These are phyloP conservation scores for Agapornis canus DNA, from an alignment of 2,797 vertebrate genomes.

Conservation along the genomic window DNA sequence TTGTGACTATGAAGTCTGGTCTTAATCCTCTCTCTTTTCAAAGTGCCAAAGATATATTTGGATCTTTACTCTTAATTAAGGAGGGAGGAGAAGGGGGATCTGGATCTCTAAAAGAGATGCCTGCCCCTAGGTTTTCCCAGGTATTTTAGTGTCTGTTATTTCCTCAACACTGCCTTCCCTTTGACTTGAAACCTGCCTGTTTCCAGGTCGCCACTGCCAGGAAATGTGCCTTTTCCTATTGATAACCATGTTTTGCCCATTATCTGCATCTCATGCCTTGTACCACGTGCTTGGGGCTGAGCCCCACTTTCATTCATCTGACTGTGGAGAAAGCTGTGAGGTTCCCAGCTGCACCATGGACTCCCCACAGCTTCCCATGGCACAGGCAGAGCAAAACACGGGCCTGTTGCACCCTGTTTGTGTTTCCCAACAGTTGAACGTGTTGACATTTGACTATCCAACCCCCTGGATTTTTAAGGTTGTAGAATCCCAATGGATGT, in stretches of 20 bases:
- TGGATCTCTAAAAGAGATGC: not conserved
- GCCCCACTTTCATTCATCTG: not conserved
- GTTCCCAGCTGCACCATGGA: not conserved
- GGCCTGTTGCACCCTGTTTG: not conserved
- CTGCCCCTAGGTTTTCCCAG: not conserved
- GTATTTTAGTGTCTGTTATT: not conserved
- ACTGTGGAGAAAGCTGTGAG: not conserved
- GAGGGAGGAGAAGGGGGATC: not conserved
- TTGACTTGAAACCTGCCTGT: not conserved
- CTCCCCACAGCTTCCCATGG: not conserved
- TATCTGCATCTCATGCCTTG: not conserved
- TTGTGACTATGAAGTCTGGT: not conserved
- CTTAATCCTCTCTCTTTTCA: not conserved
- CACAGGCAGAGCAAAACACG: not conserved
- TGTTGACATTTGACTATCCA: not conserved
- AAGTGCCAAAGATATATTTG: not conserved
- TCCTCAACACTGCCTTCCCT: not conserved
- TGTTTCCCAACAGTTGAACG: not conserved
- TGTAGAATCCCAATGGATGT: not conserved
- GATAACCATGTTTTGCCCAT: not conserved
- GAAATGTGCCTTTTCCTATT: not conserved
- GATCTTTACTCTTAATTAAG: slow-evolving; percentile 19
- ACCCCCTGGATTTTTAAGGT: not conserved
- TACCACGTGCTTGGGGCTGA: not conserved
- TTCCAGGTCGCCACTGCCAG: not conserved